Base-by-base conservation (phyloP, 2,113 vertebrate species). In the Megaleporinus macrocephalus region DNA sequence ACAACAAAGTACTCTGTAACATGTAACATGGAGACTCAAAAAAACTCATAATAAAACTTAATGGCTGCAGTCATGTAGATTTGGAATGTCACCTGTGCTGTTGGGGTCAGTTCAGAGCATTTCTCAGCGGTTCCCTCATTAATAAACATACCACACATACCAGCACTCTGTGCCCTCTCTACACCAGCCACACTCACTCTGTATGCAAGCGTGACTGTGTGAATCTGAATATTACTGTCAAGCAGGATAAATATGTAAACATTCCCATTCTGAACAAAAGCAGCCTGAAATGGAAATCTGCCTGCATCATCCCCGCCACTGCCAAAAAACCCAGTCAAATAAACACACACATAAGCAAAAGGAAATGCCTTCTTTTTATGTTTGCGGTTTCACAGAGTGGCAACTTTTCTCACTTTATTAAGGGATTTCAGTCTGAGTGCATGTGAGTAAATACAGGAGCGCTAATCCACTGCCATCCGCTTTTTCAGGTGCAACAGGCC, bases 101-200 rank as follows among this genome's bases (percentile, higher is more conserved):
- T 71, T 10, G 62, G 33, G 29, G 24, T 29, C 53, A 4, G 69
- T 18, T 76, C 55, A 71, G 65, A 63, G 4, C 9, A 41, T 13
- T 61, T 24, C 20, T n/a, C 30, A 69, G n/a, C 49, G 73, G 57
- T 47, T 47, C 29, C 26, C 81, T 53, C 51, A 81, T 68, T 83
- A 73, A 81, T 63, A 78, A 73, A 71, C 79, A 78, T 55, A 71
- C 53, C 44, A 78, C 30, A 78, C 78, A 75, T 81, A 75, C 55
- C 47, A 76, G 27, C 22, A 44, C 30, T 44, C 36, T 65, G 18
- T 59, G 69, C 16, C n/a, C 61, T 76, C 24, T 78, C 71, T 27
- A n/a, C 74, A 57, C 27, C 74, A 78, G 13, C 5, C 15, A 63
- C 18, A 3, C 49, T 44, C 59, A 49, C 27, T 12, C 69, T 49